Evolutionary conservation across 2,888 invertebrate genomes (phyloP).

Genomic region (Eupithecia subumbrata): DNA sequence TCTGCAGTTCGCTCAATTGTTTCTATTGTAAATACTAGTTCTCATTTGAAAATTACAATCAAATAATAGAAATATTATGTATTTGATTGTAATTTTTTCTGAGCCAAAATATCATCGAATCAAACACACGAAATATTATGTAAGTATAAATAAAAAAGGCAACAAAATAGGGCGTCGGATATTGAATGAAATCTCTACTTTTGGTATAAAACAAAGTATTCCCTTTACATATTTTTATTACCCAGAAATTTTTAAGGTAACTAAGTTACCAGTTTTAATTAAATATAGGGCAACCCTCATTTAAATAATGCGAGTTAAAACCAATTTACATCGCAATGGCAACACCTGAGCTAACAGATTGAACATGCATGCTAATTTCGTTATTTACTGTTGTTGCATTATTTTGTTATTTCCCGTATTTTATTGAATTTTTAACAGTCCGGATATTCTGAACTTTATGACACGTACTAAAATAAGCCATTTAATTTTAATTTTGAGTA

Average conservation of each 20-base stretch:
- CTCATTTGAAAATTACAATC: too few relatives aligned
- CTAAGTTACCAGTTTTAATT: constrained; percentile 7
- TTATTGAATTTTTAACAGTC: background rate
- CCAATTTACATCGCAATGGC: constrained; percentile 22
- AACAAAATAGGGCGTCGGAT: too few relatives aligned
- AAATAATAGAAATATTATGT: too few relatives aligned
- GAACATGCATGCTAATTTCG: constrained; percentile 10
- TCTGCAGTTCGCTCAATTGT: too few relatives aligned
- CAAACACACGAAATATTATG: too few relatives aligned
- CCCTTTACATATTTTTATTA: background rate
- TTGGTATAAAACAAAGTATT: background rate
- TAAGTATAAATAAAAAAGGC: too few relatives aligned
- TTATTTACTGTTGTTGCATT: background rate
- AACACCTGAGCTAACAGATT: constrained; percentile 21
- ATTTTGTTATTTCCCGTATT: background rate
- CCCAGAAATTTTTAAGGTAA: background rate
- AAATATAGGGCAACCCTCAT: constrained; percentile 8
- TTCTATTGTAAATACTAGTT: too few relatives aligned
- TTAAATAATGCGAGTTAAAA: constrained; percentile 20
- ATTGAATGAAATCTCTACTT: background rate
- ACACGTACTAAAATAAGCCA: background rate
- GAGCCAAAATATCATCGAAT: too few relatives aligned
- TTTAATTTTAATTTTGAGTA: too few relatives aligned
- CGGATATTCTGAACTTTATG: background rate
- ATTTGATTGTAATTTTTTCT: too few relatives aligned